Evolutionary conservation across 64 coral and sea anemone genomes (phyloP).

Genomic region (Cladopsammia gracilis): DNA sequence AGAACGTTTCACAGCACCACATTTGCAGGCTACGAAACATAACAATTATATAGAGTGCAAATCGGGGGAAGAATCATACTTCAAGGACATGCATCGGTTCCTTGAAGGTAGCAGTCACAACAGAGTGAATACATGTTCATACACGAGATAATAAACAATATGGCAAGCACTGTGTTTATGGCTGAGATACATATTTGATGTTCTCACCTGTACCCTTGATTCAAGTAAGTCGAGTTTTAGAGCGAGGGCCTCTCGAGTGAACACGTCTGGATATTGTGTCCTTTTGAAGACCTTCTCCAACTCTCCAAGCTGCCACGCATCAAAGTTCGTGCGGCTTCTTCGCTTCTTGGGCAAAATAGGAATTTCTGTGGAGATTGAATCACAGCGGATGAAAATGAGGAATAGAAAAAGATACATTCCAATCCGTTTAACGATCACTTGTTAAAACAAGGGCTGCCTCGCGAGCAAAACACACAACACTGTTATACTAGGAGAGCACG

Average conservation of each 20-base stretch:
- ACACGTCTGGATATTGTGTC: conserved; percentile 94
- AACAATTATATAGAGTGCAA: not conserved
- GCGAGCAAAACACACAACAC: not conserved
- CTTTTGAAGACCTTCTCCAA: conserved; percentile 93
- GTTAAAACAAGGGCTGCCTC: not conserved
- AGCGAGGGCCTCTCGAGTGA: conserved; percentile 89
- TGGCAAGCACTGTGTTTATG: not conserved
- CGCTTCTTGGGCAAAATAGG: conserved; percentile 91
- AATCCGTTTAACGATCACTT: not conserved
- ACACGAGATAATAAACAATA: not conserved
- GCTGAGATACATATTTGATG: too few species aligned
- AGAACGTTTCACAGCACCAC: not conserved
- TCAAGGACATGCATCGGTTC: not conserved
- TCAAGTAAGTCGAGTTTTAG: conserved; percentile 92
- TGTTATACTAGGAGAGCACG: not conserved
- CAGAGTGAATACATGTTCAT: too few species aligned
- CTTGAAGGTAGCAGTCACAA: not conserved
- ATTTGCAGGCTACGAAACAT: not conserved
- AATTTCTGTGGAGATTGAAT: conserved; percentile 79
- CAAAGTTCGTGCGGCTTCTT: conserved; percentile 94
- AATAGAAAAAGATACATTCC: conserved; percentile 1
- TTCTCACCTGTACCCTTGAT: conserved; percentile 93
- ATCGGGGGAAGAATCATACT: not conserved
- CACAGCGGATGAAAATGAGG: conserved; percentile 44
- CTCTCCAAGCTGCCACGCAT: conserved; percentile 96